Percentiles rank a stretch among this genome's conserved stretches.
Evolutionary conservation across 2,888 invertebrate genomes (phyloP).

Genomic region (Cephalotes varians): DNA sequence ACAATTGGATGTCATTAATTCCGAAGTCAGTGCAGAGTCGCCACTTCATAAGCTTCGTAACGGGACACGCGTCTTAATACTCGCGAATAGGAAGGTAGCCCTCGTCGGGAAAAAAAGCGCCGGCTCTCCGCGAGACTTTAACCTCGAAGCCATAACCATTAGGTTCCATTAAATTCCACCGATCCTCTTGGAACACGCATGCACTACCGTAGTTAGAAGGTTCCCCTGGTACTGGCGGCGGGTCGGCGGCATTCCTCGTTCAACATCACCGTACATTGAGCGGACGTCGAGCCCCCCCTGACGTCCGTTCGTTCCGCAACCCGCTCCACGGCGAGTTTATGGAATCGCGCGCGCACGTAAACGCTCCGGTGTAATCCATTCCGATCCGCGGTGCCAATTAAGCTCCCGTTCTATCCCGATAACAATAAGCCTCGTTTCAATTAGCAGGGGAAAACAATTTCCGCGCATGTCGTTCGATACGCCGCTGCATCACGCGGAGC

Average conservation of each 20-base stretch:
- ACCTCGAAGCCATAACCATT: slow-evolving; percentile 77
- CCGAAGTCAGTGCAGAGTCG: slow-evolving; percentile 29
- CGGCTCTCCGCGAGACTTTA: slow-evolving; percentile 72
- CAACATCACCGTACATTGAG: slow-evolving; percentile 74
- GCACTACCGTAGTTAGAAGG: slow-evolving; percentile 76
- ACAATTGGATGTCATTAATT: slow-evolving; percentile 47
- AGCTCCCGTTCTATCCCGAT: slow-evolving; percentile 53
- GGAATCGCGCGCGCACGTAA: slow-evolving; percentile 55
- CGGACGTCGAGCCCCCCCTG: slow-evolving; percentile 38
- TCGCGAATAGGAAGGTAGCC: slow-evolving; percentile 38
- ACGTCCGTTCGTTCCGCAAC: slow-evolving; percentile 44
- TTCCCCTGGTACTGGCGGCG: slow-evolving; percentile 63
- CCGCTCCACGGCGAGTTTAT: slow-evolving; percentile 65
- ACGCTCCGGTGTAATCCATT: slow-evolving; percentile 41
- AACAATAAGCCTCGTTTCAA: slow-evolving; percentile 56
- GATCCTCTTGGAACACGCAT: slow-evolving; percentile 76
- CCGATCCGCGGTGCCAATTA: slow-evolving; percentile 62
- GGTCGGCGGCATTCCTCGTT: slow-evolving; percentile 70
- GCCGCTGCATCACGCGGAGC: slow-evolving; percentile 41
- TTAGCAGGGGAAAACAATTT: slow-evolving; percentile 52
- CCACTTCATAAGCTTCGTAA: slow-evolving; percentile 50
- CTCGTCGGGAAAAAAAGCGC: slow-evolving; percentile 53
- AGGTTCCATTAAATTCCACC: slow-evolving; percentile 80
- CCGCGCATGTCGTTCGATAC: slow-evolving; percentile 66
- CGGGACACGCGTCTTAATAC: slow-evolving; percentile 60